Conservation (phyloP, 2,797 vertebrate species). For the Peromyscus aztecus region DNA sequence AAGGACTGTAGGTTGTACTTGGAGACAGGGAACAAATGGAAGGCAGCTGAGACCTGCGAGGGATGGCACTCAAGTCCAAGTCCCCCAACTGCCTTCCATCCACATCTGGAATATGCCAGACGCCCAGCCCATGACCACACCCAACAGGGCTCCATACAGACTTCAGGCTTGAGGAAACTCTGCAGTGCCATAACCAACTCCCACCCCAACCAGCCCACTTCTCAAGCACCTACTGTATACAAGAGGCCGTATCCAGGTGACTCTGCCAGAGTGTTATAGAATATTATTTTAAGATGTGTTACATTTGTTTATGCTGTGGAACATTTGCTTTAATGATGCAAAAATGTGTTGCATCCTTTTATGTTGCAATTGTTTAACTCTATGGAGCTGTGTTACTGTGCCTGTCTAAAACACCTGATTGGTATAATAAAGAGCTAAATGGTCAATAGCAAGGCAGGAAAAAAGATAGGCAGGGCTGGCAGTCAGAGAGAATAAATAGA, state of each 20-base stretch:
- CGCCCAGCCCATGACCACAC: neutral
- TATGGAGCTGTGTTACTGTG: neutral
- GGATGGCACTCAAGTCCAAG: neutral
- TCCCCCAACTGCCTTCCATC: neutral
- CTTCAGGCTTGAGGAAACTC: neutral
- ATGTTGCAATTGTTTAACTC: neutral
- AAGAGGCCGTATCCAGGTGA: neutral
- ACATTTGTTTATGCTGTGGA: neutral
- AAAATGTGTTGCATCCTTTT: neutral
- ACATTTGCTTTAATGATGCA: neutral
- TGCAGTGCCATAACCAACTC: neutral
- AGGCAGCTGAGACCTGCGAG: neutral
- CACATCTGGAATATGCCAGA: neutral
- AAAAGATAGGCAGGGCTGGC: neutral
- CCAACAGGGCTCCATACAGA: neutral
- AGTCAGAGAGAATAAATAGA: neutral
- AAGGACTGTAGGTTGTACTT: neutral
- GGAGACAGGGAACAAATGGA: neutral
- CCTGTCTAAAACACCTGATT: neutral
- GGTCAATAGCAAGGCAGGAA: neutral
- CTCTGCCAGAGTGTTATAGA: neutral
- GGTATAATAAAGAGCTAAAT: neutral
- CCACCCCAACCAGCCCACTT: neutral
- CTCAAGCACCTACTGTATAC: conserved; percentile 20
- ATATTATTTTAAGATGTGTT: neutral